phyloP scores from a whole-genome alignment of 2,113 vertebrate genomes.

The Perccottus glenii region DNA sequence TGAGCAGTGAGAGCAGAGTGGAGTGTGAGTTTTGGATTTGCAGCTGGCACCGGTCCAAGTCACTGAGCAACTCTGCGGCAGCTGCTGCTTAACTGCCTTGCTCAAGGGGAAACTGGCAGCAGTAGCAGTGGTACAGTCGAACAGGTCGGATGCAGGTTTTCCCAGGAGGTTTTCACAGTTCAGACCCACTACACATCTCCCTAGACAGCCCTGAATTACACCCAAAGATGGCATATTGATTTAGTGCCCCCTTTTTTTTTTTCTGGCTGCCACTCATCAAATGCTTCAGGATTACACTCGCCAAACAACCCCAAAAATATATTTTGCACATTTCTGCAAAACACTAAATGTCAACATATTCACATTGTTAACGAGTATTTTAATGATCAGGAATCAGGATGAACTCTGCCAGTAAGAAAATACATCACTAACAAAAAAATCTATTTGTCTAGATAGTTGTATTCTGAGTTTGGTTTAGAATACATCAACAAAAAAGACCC shows the following conservation, averaged over 20 bases:
- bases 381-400: not conserved
- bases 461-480: no score
- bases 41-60: constrained; percentile 11
- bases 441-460: no score
- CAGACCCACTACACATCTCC: not conserved
- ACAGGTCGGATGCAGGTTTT: constrained; percentile 6
- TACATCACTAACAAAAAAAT: no score
- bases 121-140: constrained; percentile 8
- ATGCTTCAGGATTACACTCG: constrained; percentile 13
- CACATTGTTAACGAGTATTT: not conserved
- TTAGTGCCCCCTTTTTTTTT: not conserved
- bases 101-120: constrained; percentile 41
- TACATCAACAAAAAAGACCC: no score
- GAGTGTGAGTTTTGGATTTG: constrained; percentile 9
- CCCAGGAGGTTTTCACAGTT: constrained; percentile 7
- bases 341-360: not conserved
- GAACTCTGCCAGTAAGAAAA: no score
- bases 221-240: constrained; percentile 32
- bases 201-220: constrained; percentile 18
- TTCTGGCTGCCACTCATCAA: constrained; percentile 27
- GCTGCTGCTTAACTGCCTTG: constrained; percentile 39
- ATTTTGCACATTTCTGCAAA: not conserved
- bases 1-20: not conserved
- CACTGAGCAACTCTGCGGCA: constrained; percentile 22
- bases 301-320: not conserved